Evolutionary conservation across 1,140 invertebrate genomes (phyloP).

Genomic region (Hylyphantes graminicola): DNA sequence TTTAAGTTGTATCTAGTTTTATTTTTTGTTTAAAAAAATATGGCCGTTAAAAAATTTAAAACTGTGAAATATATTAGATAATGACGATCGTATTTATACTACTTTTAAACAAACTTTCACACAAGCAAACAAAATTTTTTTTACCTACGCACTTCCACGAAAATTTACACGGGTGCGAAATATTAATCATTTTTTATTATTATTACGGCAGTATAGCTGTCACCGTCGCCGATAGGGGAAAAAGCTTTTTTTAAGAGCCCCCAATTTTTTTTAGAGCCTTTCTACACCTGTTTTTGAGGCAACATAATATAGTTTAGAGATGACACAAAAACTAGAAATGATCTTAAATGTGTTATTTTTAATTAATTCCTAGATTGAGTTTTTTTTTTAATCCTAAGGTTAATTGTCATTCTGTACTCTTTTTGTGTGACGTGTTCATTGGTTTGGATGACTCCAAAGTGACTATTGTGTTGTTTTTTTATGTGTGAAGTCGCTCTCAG

Average conservation of each 20-base stretch:
- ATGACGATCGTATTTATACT: too few species aligned
- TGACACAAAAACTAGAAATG: conserved; percentile 5
- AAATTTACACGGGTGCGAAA: conserved; percentile 35
- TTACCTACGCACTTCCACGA: not conserved
- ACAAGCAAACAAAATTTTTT: not conserved
- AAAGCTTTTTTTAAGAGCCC: not conserved
- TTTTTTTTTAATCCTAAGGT: conserved; percentile 26
- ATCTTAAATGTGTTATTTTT: conserved; percentile 41
- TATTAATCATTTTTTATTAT: conserved; percentile 61
- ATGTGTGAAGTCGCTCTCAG: conserved; percentile 5
- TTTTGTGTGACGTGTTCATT: not conserved
- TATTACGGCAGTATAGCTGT: conserved; percentile 52
- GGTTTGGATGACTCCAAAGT: not conserved
- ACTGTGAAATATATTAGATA: too few species aligned
- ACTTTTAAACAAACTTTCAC: too few species aligned
- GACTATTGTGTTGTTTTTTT: conserved; percentile 7
- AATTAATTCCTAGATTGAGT: conserved; percentile 47
- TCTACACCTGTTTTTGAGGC: conserved; percentile 57
- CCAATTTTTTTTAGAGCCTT: not conserved
- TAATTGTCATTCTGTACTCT: not conserved
- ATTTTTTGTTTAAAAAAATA: too few species aligned
- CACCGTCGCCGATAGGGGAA: conserved; percentile 16
- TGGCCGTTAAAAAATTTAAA: too few species aligned
- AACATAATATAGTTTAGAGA: conserved; percentile 5
- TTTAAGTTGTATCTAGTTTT: too few species aligned